Evolutionary conservation across 2,113 vertebrate genomes (phyloP).

Genomic region (Emydocephalus ijimae): DNA sequence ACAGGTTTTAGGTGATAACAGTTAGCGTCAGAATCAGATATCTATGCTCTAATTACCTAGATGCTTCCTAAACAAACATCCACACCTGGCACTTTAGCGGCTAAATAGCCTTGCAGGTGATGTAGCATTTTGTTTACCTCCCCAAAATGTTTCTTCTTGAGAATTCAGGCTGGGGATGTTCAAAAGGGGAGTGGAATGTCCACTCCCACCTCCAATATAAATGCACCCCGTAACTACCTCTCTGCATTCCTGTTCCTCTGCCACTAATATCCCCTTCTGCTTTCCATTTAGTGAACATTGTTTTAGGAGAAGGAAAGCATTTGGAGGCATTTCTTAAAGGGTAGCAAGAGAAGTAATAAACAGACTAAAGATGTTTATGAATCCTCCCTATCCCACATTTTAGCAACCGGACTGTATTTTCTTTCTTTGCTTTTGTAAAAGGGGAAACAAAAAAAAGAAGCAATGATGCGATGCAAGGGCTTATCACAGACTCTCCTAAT

Average conservation of each 20-base stretch:
- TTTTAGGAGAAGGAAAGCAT: not conserved
- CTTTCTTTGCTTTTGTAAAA: not conserved
- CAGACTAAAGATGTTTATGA: not conserved
- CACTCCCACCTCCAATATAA: not conserved
- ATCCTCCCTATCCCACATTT: not conserved
- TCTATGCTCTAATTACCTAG: not conserved
- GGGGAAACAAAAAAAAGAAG: not conserved
- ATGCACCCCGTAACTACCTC: not conserved
- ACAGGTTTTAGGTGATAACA: not conserved
- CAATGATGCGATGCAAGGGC: not conserved
- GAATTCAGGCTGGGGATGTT: not conserved
- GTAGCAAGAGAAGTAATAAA: not conserved
- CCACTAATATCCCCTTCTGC: not conserved
- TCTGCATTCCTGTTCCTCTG: not conserved
- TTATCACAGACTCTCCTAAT: not conserved
- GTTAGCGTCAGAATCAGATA: not conserved
- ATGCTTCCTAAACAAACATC: not conserved
- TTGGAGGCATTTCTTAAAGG: not conserved
- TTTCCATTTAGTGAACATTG: not conserved
- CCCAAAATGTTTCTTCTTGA: not conserved
- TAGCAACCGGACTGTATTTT: not conserved
- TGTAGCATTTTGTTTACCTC: not conserved
- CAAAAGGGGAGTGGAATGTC: not conserved
- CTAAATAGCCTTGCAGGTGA: not conserved
- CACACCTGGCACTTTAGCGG: not conserved